Base-by-base conservation (phyloP, 2,888 invertebrate species). In the Hyppa rectilinea region DNA sequence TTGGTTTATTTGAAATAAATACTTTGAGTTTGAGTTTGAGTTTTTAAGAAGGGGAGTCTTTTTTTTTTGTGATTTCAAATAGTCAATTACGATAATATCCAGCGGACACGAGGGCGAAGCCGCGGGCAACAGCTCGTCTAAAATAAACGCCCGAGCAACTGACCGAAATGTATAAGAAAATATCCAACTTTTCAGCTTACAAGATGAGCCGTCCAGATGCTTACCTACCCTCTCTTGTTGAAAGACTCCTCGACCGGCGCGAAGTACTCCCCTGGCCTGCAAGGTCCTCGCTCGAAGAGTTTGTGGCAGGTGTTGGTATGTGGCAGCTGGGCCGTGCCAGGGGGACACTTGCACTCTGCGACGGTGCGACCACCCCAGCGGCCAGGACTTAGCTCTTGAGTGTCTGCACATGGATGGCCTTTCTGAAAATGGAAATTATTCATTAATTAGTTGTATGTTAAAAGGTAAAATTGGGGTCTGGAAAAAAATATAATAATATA, bases 261-360 rank as follows among this genome's bases (percentile, higher is more conserved):
- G 88, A 98, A 98, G 95, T 97, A 98, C 79, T 97, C 97, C 14
- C 97, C 97, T 2, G 93, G 88, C 1, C 96, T 93, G 87, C 98
- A 98, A 0, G 98, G 98, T 0, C 98, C 98, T 64, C 96, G 94
- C 69, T 97, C 97, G 89, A 97, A 98, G 78, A 98, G 96, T 81
- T 96, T 96, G 93, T 98, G 97, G 87, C 98, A 98, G 53, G 96
- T 96, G 12, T 97, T 97, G 63, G 97, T 97, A 71, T 96, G 94
- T 0, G 97, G 96, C 75, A 97, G 97, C 85, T 98, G 97, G 0
- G 98, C 98, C 0, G 97, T 97, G 45, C 97, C 97, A 0, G 98
- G 98, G 0, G 98, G 98, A 87, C 98, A 98, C 81, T 97, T 97
- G 92, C 98, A 98, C 89, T 98, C 98, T 0, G 98, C 98, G 0